A percentile compares a stretch with the other conserved stretches of the same genome.
These are phyloP conservation scores for Opisthograptis luteolata DNA, from an alignment of 2,888 invertebrate genomes.

Conservation along the genomic window DNA sequence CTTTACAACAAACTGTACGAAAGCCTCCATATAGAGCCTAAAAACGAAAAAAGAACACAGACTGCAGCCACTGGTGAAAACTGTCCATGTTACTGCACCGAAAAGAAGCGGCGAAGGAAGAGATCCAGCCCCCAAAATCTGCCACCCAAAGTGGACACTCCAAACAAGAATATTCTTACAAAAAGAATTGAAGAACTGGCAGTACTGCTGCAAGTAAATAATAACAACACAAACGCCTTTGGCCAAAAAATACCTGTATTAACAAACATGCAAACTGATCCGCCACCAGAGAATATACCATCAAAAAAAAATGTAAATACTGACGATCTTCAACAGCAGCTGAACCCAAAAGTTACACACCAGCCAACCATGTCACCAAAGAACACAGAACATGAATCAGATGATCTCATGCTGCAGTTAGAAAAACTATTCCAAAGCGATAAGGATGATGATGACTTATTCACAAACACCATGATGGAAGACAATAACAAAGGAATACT, in stretches of 20 bases:
- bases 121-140: slow-evolving; percentile 35
- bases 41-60: slow-evolving; percentile 36
- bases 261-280: slow-evolving; percentile 41
- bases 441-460: slow-evolving; percentile 72
- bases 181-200: slow-evolving; percentile 25
- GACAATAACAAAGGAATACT: slow-evolving; percentile 7
- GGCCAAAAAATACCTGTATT: slow-evolving; percentile 43
- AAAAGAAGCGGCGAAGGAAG: slow-evolving; percentile 54
- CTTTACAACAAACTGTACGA: slow-evolving; percentile 65
- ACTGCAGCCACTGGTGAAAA: slow-evolving; percentile 46
- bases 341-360: slow-evolving; percentile 24
- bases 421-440: slow-evolving; percentile 75
- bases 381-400: slow-evolving; percentile 46
- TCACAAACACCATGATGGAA: slow-evolving; percentile 56
- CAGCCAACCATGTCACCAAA: slow-evolving; percentile 32
- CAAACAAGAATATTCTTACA: slow-evolving; percentile 34
- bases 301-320: slow-evolving; percentile 23
- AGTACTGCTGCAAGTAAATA: slow-evolving; percentile 20
- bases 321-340: slow-evolving; percentile 18
- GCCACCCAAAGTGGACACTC: not conserved
- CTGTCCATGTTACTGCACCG: slow-evolving; percentile 62
- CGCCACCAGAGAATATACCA: slow-evolving; percentile 4
- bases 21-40: slow-evolving; percentile 46
- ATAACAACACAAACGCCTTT: slow-evolving; percentile 16
- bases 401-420: slow-evolving; percentile 69